Base-by-base conservation (phyloP, 2,113 vertebrate species). In the Lophura nycthemera region DNA sequence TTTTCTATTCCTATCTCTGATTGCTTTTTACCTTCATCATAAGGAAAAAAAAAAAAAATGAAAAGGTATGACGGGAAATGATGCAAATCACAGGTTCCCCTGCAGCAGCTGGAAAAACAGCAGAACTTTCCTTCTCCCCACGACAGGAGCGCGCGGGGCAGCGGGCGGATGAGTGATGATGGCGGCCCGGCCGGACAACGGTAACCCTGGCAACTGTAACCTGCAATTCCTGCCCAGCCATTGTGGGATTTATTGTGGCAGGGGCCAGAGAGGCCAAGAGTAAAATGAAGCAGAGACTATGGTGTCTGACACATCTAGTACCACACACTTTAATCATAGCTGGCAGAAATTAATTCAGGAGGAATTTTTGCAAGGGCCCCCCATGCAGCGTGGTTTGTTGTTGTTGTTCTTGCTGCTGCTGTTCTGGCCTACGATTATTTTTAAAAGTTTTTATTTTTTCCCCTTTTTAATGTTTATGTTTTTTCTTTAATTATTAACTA, bases 201-300 rank as follows among this genome's bases (percentile, higher is more conserved):
- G 98, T 98, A 97, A 98, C 98, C 98, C 89, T 98, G 95, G 98
- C 98, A 98, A 98, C 98, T 92, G 95, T 57, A 97, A 98, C 98
- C 98, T 97, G 97, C 96, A 94, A 98, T 97, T 97, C 97, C 96
- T 96, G 95, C 90, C 91, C 61, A 95, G 92, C 95, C 93, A 94
- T 96, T 90, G 95, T 94, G 24, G 82, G 97, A 97, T 98, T 98
- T 97, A 98, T 97, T 97, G 97, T 96, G 97, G 97, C 97, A 97
- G 97, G 92, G 97, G 97, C 97, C 97, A 96, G 82, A 92, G 92
- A 97, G 97, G 97, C 97, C 96, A 96, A 91, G 93, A 97, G 97
- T 92, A 98, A 97, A 98, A 97, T 93, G 97, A 97, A 97, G 97
- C 94, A 65, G 92, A 95, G 93, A 97, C 96, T 91, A 95, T 89